Percentiles rank a stretch among this genome's conserved stretches.
These are phyloP conservation scores for Pogoniulus pusillus DNA, from an alignment of 2,797 vertebrate species.

Conservation along the genomic window DNA sequence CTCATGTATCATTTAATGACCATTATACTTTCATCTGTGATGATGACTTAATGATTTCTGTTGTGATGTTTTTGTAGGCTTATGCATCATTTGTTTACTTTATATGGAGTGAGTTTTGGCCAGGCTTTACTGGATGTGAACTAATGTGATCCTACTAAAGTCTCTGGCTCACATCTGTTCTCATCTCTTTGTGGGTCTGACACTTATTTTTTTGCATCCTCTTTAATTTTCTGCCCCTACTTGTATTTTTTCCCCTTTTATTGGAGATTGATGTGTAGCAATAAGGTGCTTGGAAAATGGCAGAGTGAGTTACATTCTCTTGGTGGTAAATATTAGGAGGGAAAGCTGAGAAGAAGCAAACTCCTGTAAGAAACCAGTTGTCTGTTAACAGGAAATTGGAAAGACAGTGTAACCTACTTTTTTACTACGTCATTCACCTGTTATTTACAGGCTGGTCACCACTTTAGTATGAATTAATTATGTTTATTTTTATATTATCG, in stretches of 20 bases:
- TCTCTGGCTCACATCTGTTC: not conserved
- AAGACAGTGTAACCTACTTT: not conserved
- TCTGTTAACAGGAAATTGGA: not conserved
- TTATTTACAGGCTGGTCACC: not conserved
- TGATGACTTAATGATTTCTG: not conserved
- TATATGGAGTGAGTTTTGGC: not conserved
- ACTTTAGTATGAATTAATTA: not conserved
- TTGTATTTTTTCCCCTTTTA: not conserved
- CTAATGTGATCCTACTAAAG: not conserved
- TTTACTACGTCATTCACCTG: not conserved
- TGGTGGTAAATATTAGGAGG: not conserved
- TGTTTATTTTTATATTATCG: not conserved
- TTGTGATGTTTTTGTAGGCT: not conserved
- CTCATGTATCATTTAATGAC: not conserved
- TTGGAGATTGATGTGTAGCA: not conserved
- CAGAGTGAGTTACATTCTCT: not conserved
- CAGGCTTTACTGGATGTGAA: not conserved
- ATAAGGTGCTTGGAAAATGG: not conserved
- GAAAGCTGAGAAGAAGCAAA: not conserved
- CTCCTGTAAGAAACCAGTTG: not conserved
- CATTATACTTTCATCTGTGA: not conserved
- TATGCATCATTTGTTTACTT: fast-evolving
- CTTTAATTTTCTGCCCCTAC: not conserved
- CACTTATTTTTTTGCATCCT: not conserved
- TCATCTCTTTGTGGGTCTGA: not conserved